Evolutionary conservation across 2,888 invertebrate species (phyloP).

Genomic region (Leucoptera coffeella): DNA sequence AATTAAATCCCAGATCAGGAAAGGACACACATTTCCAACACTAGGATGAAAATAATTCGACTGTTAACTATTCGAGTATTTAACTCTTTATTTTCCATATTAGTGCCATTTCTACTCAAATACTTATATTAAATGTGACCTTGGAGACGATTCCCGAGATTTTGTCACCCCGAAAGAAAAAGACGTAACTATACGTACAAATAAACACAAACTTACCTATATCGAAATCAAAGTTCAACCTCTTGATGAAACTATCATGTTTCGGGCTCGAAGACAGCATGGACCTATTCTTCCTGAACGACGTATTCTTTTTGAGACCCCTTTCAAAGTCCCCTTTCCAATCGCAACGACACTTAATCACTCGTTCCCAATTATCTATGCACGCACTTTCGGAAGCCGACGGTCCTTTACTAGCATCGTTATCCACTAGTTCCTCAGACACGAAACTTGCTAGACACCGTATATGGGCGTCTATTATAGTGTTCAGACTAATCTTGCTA

Average conservation of each 20-base stretch:
- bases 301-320: conserved; percentile 43
- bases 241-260: conserved; percentile 24
- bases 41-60: too few species aligned
- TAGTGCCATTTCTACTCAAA: too few species aligned
- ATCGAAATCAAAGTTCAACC: conserved; percentile 41
- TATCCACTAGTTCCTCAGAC: conserved; percentile 28
- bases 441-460: conserved; percentile 37
- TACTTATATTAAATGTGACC: too few species aligned
- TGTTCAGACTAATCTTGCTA: conserved; percentile 20
- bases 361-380: conserved; percentile 48
- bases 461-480: conserved; percentile 29
- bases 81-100: too few species aligned
- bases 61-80: too few species aligned
- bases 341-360: conserved; percentile 56
- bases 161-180: too few species aligned
- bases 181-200: too few species aligned
- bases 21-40: too few species aligned
- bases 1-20: too few species aligned
- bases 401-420: conserved; percentile 28
- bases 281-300: conserved; percentile 47
- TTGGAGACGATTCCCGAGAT: too few species aligned
- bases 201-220: conserved; percentile 28
- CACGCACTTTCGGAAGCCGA: conserved; percentile 54
- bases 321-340: conserved; percentile 52
- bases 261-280: conserved; percentile 39